phyloP scores from a whole-genome alignment of 1,140 invertebrate species.

The Musca vetustissima region DNA sequence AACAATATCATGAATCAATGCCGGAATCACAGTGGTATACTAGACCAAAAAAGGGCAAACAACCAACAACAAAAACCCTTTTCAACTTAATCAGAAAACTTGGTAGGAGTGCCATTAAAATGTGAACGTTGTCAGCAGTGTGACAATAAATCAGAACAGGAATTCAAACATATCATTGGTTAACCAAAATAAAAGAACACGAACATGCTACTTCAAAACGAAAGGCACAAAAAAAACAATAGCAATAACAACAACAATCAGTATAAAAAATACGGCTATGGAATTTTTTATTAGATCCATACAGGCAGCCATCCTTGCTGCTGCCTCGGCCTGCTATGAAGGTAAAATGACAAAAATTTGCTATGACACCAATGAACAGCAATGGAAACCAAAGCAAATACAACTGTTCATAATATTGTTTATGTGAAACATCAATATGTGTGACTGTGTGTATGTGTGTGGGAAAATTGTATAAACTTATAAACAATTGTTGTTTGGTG shows the following conservation, averaged over 20 bases:
- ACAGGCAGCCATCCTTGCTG: no score
- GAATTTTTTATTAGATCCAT: constrained; percentile 1
- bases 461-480: constrained; percentile 2
- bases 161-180: constrained; percentile 13
- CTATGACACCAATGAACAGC: neutral
- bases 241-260: neutral
- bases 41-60: no score
- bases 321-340: no score
- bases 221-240: constrained; percentile 2
- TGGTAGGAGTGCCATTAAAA: no score
- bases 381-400: neutral
- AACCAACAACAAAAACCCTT: no score
- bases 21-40: no score
- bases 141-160: neutral
- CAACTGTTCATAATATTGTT: neutral
- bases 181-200: neutral
- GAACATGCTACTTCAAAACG: neutral
- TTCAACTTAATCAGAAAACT: no score
- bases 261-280: neutral
- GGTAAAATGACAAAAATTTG: no score
- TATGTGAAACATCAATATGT: neutral
- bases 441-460: neutral
- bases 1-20: neutral
- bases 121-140: no score
- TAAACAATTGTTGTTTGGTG: constrained; percentile 13